Conservation (phyloP, 2,113 vertebrate genomes). For the Carassius auratus region DNA sequence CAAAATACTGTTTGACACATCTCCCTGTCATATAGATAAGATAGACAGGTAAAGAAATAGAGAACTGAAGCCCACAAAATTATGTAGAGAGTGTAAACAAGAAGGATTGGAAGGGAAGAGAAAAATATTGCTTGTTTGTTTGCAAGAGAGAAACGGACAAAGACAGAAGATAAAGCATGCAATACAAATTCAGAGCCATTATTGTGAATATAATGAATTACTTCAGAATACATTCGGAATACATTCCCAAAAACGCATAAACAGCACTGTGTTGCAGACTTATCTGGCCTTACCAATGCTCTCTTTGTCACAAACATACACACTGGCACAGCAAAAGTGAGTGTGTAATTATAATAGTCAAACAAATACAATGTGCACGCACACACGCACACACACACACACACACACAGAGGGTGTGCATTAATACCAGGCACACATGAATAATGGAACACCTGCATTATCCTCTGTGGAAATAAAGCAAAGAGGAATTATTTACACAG, state of each 20-base stretch:
- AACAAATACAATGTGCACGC: not conserved
- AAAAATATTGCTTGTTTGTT: not conserved
- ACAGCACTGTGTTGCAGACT: not conserved
- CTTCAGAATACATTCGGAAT: not conserved
- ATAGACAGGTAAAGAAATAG: not conserved
- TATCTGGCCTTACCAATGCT: not conserved
- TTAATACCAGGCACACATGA: constrained; percentile 5
- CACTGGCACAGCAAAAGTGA: not conserved
- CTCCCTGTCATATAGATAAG: not conserved
- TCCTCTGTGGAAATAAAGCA: constrained; percentile 25
- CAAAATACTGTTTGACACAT: not conserved
- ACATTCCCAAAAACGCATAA: not conserved
- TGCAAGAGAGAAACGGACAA: not conserved
- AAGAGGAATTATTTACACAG: constrained; percentile 30
- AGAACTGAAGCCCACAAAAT: not conserved
- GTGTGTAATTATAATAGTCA: constrained; percentile 10
- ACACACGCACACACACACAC: too few species aligned
- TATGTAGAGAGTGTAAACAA: not conserved
- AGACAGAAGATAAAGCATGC: not conserved
- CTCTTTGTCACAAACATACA: constrained; percentile 12
- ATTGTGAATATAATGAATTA: constrained; percentile 17
- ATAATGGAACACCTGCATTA: constrained; percentile 31
- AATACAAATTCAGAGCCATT: not conserved
- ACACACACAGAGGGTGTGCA: not conserved
- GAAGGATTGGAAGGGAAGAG: not conserved